Evolutionary conservation across 1,140 invertebrate species (phyloP), one percentile per base, ranked within the genome.

Genomic region (Apis mellifera): DNA sequence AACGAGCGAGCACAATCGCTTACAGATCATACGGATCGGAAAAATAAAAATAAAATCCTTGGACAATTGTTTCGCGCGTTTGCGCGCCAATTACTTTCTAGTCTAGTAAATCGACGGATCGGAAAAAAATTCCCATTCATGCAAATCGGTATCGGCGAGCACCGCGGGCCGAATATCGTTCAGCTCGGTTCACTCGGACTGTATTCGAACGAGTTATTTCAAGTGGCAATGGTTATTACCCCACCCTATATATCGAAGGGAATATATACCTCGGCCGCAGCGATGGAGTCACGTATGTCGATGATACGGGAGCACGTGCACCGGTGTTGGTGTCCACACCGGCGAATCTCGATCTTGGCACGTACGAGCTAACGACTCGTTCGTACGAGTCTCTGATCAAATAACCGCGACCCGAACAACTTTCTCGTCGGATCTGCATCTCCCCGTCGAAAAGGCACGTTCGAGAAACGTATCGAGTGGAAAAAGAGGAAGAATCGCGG

Each of bases 361-460:
- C 87, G 87, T 88, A 88, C 76, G 60, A 55, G 78, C 76, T 89
- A 89, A 88, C 87, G 86, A 88, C 84, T 86, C 86, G 87, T 78
- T 73, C 73, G 85, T 87, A 84, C 74, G 74, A 83, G 80, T 77
- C 79, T 88, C 87, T 86, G 87, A 88, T 89, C 84, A 89, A 89
- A 89, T 79, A 89, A 83, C 68, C 74, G 68, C 76, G 70, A 86
- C 71, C 62, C 72, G 77, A 78, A 83, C 82, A 84, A 84, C 86
- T 87, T 87, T 84, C 85, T 86, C 78, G 79, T 23, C 55, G 76
- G 76, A 72, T 82, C 76, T 60, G 57, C 85, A 83, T 83, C 73
- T 78, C 68, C 48, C 55, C 59, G 81, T 69, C 82, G 82, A 74
- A 83, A 83, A 69, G 62, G 70, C 42, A 68, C 69, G 75, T 78